These are phyloP conservation scores for Diplazon laetatorius DNA, from an alignment of 2,888 invertebrate genomes.

Conservation along the genomic window DNA sequence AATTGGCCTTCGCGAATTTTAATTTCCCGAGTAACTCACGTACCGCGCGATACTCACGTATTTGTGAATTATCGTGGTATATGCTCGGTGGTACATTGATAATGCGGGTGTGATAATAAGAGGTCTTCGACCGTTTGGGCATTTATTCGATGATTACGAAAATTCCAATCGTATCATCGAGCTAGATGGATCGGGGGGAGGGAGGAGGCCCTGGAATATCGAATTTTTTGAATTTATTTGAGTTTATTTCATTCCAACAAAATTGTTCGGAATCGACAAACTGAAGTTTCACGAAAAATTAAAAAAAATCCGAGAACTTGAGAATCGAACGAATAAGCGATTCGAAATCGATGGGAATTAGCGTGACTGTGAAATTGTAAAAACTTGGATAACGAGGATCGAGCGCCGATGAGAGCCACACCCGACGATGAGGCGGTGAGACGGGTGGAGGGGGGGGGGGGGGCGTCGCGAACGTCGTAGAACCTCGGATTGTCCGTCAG, in stretches of 20 bases:
- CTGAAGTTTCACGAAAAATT: conserved; percentile 9
- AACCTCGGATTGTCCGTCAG: conserved; percentile 55
- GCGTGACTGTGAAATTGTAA: conserved; percentile 51
- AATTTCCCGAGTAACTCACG: conserved; percentile 21
- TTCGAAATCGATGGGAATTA: conserved; percentile 1
- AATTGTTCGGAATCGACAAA: too few species aligned
- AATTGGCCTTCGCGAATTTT: conserved; percentile 22
- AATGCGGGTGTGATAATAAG: conserved; percentile 6
- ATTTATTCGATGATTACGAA: neutral
- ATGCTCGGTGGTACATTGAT: too few species aligned
- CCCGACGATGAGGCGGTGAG: conserved; percentile 57
- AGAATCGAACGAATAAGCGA: conserved; percentile 10
- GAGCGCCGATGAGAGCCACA: conserved; percentile 53
- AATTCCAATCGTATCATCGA: conserved; percentile 14
- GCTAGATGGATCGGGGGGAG: neutral
- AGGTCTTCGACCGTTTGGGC: conserved; percentile 32
- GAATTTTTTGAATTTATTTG: too few species aligned
- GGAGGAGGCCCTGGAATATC: too few species aligned
- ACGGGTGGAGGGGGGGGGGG: conserved; percentile 52
- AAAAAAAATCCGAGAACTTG: conserved; percentile 11
- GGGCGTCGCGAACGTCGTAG: conserved; percentile 61
- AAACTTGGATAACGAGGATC: conserved; percentile 33
- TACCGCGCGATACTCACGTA: neutral
- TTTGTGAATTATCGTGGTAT: too few species aligned
- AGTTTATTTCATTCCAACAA: too few species aligned